phyloP scores from a whole-genome alignment of 1,140 invertebrate species.

The Copidosoma floridanum region DNA sequence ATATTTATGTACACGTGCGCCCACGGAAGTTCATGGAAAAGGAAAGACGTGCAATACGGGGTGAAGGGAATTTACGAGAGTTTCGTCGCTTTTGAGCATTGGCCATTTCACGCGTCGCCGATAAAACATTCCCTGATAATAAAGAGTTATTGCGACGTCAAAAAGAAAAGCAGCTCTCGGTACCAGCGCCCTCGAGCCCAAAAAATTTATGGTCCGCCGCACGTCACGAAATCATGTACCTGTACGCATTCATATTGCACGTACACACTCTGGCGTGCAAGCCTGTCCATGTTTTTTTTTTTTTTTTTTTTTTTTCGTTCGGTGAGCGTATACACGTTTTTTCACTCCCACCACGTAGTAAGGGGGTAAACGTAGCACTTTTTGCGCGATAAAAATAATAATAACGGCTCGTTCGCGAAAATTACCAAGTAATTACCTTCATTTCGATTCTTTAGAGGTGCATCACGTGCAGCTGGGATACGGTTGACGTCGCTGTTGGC shows the following conservation, averaged over 20 bases:
- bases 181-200: background rate
- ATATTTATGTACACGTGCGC: too few relatives aligned
- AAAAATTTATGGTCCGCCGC: conserved; percentile 25
- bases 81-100: conserved; percentile 22
- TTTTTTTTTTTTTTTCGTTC: too few relatives aligned
- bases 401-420: conserved; percentile 13
- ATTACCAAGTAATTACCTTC: conserved; percentile 17
- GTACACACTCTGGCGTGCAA: too few relatives aligned
- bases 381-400: too few relatives aligned
- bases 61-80: conserved; percentile 14
- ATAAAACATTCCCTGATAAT: conserved; percentile 27
- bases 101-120: conserved; percentile 26
- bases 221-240: conserved; percentile 20
- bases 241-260: too few relatives aligned
- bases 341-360: too few relatives aligned
- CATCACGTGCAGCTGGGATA: too few relatives aligned
- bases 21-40: too few relatives aligned
- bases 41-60: background rate
- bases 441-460: conserved; percentile 10
- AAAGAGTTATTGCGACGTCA: conserved; percentile 26
- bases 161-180: conserved; percentile 13
- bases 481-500: too few relatives aligned
- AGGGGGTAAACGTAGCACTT: too few relatives aligned
- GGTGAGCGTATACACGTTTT: too few relatives aligned
- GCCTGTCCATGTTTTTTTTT: too few relatives aligned